Percentiles rank a stretch among this genome's conserved stretches.
Conservation (phyloP, 2,797 vertebrate species). For the Lepus oiostolus region DNA sequence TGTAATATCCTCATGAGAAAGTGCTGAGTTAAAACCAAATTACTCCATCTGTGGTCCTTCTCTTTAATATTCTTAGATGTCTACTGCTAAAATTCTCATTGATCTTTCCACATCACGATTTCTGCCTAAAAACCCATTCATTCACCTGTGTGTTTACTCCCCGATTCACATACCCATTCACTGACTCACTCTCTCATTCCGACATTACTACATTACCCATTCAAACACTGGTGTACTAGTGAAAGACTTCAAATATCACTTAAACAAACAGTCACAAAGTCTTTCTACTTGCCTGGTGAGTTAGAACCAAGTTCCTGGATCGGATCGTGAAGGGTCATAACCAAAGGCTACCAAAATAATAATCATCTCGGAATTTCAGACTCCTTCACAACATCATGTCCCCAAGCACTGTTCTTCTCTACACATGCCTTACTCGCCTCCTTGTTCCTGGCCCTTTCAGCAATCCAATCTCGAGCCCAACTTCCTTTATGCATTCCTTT, state of each 20-base stretch:
- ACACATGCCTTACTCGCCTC: not conserved
- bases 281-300: not conserved
- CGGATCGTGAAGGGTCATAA: not conserved
- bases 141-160: conserved; percentile 22
- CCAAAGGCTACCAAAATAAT: not conserved
- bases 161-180: not conserved
- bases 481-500: conserved; percentile 23
- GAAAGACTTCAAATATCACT: not conserved
- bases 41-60: not conserved
- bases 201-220: not conserved
- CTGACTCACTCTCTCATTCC: not conserved
- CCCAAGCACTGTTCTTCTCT: not conserved
- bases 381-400: not conserved
- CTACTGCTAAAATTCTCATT: conserved; percentile 43
- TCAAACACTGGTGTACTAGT: not conserved
- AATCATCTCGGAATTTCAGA: conserved; percentile 22
- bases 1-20: not conserved
- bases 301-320: not conserved
- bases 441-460: not conserved
- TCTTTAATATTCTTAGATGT: not conserved
- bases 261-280: conserved; percentile 16
- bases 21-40: conserved; percentile 37
- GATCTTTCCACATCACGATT: not conserved
- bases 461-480: not conserved
- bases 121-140: conserved; percentile 34